phyloP scores from a whole-genome alignment of 1,140 invertebrate genomes.

The Eubasilissa regina region DNA sequence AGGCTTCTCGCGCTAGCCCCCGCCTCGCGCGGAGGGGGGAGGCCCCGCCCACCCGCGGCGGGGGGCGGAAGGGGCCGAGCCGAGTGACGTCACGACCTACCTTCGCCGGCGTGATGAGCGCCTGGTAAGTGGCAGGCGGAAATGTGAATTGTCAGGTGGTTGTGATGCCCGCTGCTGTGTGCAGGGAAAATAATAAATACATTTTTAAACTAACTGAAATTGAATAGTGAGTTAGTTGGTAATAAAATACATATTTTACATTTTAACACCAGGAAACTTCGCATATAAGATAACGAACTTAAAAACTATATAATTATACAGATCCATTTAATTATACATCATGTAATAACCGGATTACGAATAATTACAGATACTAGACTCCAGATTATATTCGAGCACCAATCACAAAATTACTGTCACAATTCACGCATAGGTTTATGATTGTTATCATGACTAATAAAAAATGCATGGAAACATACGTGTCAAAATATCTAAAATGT shows the following conservation, averaged over 20 bases:
- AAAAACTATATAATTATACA: no score
- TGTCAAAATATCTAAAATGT: no score
- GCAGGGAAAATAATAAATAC: background rate
- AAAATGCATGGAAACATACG: no score
- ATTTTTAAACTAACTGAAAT: background rate
- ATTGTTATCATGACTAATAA: no score
- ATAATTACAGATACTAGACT: no score
- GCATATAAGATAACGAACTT: background rate
- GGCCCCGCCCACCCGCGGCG: slow-evolving; percentile 33
- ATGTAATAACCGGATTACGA: no score
- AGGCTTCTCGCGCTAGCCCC: slow-evolving; percentile 17
- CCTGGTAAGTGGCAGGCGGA: slow-evolving; percentile 29
- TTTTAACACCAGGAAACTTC: background rate
- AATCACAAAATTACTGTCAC: no score
- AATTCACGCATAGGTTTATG: no score
- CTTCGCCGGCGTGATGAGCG: slow-evolving; percentile 15
- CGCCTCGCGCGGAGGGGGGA: slow-evolving; percentile 23
- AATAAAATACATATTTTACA: background rate
- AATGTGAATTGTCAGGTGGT: slow-evolving; percentile 22
- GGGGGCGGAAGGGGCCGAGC: background rate
- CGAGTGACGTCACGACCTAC: slow-evolving; percentile 7
- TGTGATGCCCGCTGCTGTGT: background rate
- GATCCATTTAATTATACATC: no score
- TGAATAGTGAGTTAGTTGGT: background rate
- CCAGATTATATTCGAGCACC: no score